Evolutionary conservation across 2,113 vertebrate species (phyloP), one percentile per base, ranked within the genome.

Genomic region (Elgaria multicarinata): DNA sequence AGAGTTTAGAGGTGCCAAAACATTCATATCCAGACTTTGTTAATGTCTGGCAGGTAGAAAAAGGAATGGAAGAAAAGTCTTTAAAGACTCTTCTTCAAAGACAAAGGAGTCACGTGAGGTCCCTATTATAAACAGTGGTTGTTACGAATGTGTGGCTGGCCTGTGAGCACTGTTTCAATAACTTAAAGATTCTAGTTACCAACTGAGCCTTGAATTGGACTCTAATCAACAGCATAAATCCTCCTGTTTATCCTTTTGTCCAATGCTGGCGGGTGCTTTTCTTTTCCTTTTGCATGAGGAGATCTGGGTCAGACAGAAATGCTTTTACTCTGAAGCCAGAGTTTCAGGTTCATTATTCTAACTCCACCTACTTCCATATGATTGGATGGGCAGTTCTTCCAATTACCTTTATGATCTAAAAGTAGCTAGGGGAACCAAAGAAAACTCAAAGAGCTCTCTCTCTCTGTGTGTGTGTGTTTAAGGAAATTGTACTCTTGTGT

Each of bases 361-460:
- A 83, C 84, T 87, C 93, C 94, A 50, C 95, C 95, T 89, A 81
- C 89, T 80, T 50, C n/a, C 88, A 84, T 80, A 66, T 89, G 88
- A 92, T 92, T 90, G 94, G 95, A 79, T 14, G 86, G 81, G 85
- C 82, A 78, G 28, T 66, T 50, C 82, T 92, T 58, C 91, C 89
- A 90, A 89, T 62, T 74, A 71, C 94, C 91, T 92, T 86, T 87
- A 7, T 83, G 8, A 44, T 50, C n/a, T 86, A 64, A 92, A 83
- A 92, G 88, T 77, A 91, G 89, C 91, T 69, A 88, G 72, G 79
- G 91, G 84, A 53, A 91, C 20, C 26, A 87, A 81, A 53, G 76
- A 69, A 42, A 88, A 20, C 46, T 62, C 74, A 24, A 20, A 7
- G 33, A 64, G 74, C 46, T 46, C 77, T 16, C 75, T 74, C 53